A percentile compares a stretch with the other conserved stretches of the same genome.
These are phyloP conservation scores for Drosophila eugracilis DNA, from an alignment of 1,140 invertebrate genomes.

Conservation along the genomic window DNA sequence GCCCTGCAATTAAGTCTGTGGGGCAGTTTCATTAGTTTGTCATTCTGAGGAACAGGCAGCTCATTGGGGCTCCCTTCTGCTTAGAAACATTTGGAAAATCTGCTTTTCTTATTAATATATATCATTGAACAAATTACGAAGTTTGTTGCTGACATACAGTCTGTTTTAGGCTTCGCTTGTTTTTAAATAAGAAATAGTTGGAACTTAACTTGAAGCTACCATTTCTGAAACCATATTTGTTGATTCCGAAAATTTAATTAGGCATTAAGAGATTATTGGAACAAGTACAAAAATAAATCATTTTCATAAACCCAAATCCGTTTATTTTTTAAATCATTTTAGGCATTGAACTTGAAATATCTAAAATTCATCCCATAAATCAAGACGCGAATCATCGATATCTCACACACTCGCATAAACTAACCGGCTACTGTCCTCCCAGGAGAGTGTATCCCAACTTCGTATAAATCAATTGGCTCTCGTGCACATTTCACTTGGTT, in stretches of 20 bases:
- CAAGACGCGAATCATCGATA: not conserved
- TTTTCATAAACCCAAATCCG: no score
- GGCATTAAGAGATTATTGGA: no score
- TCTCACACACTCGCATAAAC: not conserved
- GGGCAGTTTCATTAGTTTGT: not conserved
- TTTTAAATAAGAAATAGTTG: no score
- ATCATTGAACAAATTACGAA: not conserved
- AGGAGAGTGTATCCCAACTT: slow-evolving; percentile 38
- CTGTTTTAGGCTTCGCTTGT: no score
- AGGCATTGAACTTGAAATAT: not conserved
- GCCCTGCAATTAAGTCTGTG: slow-evolving; percentile 9
- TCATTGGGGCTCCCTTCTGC: not conserved
- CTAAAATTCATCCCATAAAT: not conserved
- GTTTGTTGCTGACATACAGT: no score
- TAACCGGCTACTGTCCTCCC: not conserved
- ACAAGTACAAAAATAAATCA: no score
- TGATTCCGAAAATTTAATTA: no score
- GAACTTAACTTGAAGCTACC: no score
- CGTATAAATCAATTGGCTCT: slow-evolving; percentile 31
- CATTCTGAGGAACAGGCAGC: not conserved
- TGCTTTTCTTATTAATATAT: not conserved
- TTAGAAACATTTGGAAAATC: not conserved
- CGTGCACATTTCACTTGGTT: slow-evolving; percentile 46
- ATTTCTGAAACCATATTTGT: no score
- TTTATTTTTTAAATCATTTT: not conserved